Evolutionary conservation across 1,140 invertebrate species (phyloP).

Genomic region (Theocolax elegans): DNA sequence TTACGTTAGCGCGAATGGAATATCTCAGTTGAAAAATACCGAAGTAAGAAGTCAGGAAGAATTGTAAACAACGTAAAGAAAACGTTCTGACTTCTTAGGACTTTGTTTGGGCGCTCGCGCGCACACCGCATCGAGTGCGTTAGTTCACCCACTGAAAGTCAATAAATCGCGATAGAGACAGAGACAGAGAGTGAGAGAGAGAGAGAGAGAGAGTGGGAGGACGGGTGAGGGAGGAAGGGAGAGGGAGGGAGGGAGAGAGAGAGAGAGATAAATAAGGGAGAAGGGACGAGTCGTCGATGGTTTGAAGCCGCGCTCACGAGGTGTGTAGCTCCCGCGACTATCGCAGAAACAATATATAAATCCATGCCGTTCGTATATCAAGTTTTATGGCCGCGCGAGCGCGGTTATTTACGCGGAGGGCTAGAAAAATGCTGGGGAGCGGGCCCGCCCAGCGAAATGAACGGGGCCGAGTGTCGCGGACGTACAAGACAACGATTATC

Average conservation of each 20-base stretch:
- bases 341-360: slow-evolving; percentile 58
- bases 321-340: slow-evolving; percentile 43
- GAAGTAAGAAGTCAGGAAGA: slow-evolving; percentile 20
- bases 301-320: not conserved
- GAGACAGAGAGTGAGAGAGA: too few species aligned
- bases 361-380: slow-evolving; percentile 58
- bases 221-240: too few species aligned
- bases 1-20: slow-evolving; percentile 30
- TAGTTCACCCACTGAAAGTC: slow-evolving; percentile 33
- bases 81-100: slow-evolving; percentile 21
- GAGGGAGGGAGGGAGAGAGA: too few species aligned
- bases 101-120: not conserved
- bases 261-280: too few species aligned
- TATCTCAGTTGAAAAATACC: slow-evolving; percentile 26
- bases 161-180: too few species aligned
- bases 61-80: slow-evolving; percentile 35
- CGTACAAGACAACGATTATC: not conserved
- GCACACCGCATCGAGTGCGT: not conserved
- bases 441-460: not conserved
- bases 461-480: not conserved
- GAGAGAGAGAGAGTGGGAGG: too few species aligned
- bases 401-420: slow-evolving; percentile 58
- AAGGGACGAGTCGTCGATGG: slow-evolving; percentile 40
- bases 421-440: slow-evolving; percentile 14
- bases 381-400: slow-evolving; percentile 54